phyloP scores from a whole-genome alignment of 2,113 vertebrate species.

The Hystrix cristata region DNA sequence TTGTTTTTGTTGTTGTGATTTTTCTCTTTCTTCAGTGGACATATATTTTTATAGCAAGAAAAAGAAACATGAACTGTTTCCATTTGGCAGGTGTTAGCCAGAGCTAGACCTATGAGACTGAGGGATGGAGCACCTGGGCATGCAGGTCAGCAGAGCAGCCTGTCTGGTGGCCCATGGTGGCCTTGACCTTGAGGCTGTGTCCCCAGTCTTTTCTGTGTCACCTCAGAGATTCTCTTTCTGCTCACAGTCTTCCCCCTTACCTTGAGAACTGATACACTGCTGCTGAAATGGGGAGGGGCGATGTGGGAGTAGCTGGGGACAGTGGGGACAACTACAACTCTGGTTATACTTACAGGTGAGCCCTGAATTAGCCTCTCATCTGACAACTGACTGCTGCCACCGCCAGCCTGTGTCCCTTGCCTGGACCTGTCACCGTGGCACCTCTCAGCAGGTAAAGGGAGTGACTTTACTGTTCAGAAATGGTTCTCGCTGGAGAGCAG shows the following conservation, averaged over 20 bases:
- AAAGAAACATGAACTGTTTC: background rate
- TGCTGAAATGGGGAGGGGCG: fast-evolving
- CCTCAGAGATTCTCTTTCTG: background rate
- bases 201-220: background rate
- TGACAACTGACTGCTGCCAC: background rate
- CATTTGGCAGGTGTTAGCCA: background rate
- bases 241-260: fast-evolving
- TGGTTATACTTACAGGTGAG: conserved; percentile 68
- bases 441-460: conserved; percentile 72
- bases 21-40: background rate
- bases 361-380: background rate
- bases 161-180: background rate
- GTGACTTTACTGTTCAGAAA: background rate
- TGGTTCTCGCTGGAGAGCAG: background rate
- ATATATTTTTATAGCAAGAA: background rate
- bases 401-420: background rate
- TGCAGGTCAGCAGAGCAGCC: fast-evolving
- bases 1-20: background rate
- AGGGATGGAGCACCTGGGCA: fast-evolving
- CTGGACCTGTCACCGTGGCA: background rate
- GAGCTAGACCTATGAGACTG: fast-evolving
- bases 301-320: background rate
- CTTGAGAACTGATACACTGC: background rate
- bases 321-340: fast-evolving
- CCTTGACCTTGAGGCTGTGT: background rate